Conservation (phyloP, 1,140 invertebrate species). For the Penaeus japonicus region DNA sequence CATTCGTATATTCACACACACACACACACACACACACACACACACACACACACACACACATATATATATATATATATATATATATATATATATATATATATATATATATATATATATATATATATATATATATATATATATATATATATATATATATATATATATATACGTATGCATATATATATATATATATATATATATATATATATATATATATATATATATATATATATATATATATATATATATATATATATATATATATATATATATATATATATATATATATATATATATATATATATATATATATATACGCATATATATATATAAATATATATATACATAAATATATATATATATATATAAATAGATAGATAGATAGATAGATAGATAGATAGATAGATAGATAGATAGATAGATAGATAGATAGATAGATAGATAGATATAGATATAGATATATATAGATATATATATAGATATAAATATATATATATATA, state of each 20-base stretch:
- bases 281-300: constrained; percentile 19
- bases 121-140: constrained; percentile 22
- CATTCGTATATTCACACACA: not conserved
- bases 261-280: constrained; percentile 20
- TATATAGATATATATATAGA: constrained; percentile 16
- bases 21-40: not conserved
- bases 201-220: not conserved
- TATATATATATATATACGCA: not conserved
- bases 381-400: not conserved
- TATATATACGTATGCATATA: constrained; percentile 10
- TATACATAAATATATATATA: constrained; percentile 17
- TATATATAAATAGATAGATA: not conserved
- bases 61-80: constrained; percentile 17
- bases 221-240: not conserved
- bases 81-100: constrained; percentile 17
- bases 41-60: constrained; percentile 8
- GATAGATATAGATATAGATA: constrained; percentile 1
- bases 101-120: constrained; percentile 22
- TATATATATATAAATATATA: constrained; percentile 19
- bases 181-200: constrained; percentile 7
- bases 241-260: not conserved
- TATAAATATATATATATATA: constrained; percentile 19
- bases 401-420: not conserved
- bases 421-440: not conserved
- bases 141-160: constrained; percentile 22